Evolutionary conservation across 2,113 vertebrate genomes (phyloP).

Genomic region (Nettapus auritus): DNA sequence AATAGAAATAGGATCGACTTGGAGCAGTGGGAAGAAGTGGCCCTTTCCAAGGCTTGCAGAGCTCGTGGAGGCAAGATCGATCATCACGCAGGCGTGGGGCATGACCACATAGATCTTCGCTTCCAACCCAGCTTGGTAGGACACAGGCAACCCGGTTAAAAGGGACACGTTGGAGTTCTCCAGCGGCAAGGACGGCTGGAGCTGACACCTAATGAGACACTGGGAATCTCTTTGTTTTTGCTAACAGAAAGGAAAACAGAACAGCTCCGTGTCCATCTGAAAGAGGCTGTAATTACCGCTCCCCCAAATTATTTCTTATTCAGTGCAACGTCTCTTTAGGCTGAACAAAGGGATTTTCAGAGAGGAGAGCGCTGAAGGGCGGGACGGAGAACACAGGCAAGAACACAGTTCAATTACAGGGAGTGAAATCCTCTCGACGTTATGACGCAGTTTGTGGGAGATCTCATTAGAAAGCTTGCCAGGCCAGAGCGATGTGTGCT

Average conservation of each 20-base stretch:
- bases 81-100: accelerated
- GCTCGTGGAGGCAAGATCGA: background rate
- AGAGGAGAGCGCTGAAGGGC: slow-evolving; percentile 45
- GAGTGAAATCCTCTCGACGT: slow-evolving; percentile 48
- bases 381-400: background rate
- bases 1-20: background rate
- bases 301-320: slow-evolving; percentile 61
- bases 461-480: slow-evolving; percentile 28
- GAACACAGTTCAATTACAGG: slow-evolving; percentile 54
- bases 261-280: background rate
- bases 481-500: slow-evolving; percentile 10
- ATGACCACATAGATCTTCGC: background rate
- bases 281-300: slow-evolving; percentile 53
- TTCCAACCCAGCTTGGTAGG: background rate
- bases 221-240: background rate
- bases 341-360: slow-evolving; percentile 57
- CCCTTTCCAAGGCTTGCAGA: background rate
- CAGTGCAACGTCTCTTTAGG: slow-evolving; percentile 59
- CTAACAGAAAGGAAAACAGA: slow-evolving; percentile 30
- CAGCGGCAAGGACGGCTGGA: background rate
- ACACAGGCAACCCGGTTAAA: background rate
- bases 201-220: slow-evolving; percentile 27
- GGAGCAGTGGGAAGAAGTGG: background rate
- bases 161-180: background rate
- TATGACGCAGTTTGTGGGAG: slow-evolving; percentile 63